Evolutionary conservation across 2,113 vertebrate species (phyloP), one percentile per base, ranked within the genome.

Genomic region (Uria aalge): DNA sequence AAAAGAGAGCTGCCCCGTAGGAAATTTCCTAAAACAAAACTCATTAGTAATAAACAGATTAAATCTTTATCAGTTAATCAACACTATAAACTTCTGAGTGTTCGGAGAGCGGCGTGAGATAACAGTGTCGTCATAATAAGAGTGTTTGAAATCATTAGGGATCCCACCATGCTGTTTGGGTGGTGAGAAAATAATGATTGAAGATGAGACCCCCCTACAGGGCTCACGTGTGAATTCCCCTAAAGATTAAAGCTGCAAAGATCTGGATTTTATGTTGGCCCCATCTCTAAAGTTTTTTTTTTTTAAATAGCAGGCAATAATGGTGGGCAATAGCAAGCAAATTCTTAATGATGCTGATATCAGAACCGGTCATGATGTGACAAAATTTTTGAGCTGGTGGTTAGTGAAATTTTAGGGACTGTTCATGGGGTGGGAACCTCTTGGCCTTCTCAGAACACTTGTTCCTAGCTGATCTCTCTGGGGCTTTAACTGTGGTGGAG

Each of bases 41-140:
- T 96, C 79, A 88, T 97, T 90, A 95, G 71, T 89, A 93, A 88
- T 96, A 92, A 94, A 91, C 78, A 88, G 63, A 92, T 97, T 92
- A 91, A 95, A 91, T 92, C 88, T 91, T 95, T 96, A 93, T 85
- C 94, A 91, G 94, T 88, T 97, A 95, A 94, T 97, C 92, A 95
- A 88, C 95, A 88, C 91, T 88, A 90, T 89, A 84, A 91, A 95
- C 86, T 95, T 97, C 71, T 93, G 87, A 96, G 91, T 85, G 86
- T 92, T 95, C 0, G 1, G 84, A 88, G 74, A 90, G 72, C 9
- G 5, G 55, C 8, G 3, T 86, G 95, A 95, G 91, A 81, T 92
- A 94, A 86, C 90, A 59, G 92, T 91, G 85, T 95, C 48, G 26
- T 94, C 87, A 88, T 76, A 82, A 21, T 62, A 78, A 52, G 57